Conservation (phyloP, 2,113 vertebrate species). For the Corydoras sp. region DNA sequence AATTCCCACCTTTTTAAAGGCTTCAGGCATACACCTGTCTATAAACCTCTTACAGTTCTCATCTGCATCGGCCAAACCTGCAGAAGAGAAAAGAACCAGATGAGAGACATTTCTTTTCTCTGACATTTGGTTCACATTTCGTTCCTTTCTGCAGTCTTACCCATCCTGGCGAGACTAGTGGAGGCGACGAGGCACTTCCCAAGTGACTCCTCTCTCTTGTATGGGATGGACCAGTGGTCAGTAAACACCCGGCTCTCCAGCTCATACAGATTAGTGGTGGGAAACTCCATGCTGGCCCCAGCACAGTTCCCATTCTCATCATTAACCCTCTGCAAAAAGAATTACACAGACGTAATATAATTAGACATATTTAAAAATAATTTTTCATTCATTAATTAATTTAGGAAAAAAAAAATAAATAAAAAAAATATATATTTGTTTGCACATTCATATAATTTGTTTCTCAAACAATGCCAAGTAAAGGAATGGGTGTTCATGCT, state of each 20-base stretch:
- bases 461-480: too few relatives aligned
- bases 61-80: slow-evolving; percentile 94
- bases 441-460: too few relatives aligned
- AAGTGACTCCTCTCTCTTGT: slow-evolving; percentile 93
- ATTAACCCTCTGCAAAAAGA: slow-evolving; percentile 73
- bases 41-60: slow-evolving; percentile 97
- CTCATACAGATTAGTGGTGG: slow-evolving; percentile 96
- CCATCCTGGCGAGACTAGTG: slow-evolving; percentile 85
- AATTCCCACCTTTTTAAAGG: slow-evolving; percentile 88
- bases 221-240: slow-evolving; percentile 98
- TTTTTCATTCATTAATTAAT: background rate
- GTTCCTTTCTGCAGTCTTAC: slow-evolving; percentile 60
- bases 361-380: background rate
- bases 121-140: too few relatives aligned
- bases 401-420: too few relatives aligned
- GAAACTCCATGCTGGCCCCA: slow-evolving; percentile 90
- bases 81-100: slow-evolving; percentile 19
- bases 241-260: slow-evolving; percentile 96
- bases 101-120: background rate
- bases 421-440: too few relatives aligned
- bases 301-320: slow-evolving; percentile 98
- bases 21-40: slow-evolving; percentile 97
- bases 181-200: slow-evolving; percentile 95
- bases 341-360: too few relatives aligned
- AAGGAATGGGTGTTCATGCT: too few relatives aligned